These are phyloP conservation scores for Pristionchus arcanus DNA, from an alignment of 2,888 invertebrate species.

Conservation along the genomic window DNA sequence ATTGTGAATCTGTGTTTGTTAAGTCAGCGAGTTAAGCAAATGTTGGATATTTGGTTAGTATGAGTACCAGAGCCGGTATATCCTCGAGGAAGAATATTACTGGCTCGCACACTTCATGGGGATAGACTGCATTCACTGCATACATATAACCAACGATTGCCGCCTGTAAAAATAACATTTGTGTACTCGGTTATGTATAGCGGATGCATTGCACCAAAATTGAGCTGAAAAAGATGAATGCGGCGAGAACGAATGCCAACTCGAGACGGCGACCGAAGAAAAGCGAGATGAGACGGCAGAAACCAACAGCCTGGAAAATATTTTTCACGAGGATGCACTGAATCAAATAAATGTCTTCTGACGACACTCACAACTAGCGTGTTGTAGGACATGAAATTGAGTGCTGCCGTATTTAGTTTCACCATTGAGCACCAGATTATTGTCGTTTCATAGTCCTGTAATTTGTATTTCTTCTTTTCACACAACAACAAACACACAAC, in stretches of 20 bases:
- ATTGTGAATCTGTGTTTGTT: neutral
- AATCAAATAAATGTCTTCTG: too few species aligned
- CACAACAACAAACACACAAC: too few species aligned
- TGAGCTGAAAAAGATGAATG: neutral
- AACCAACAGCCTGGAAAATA: neutral
- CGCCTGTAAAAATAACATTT: neutral
- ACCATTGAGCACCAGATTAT: conserved; percentile 33
- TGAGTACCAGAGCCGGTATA: neutral
- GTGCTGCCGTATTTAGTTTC: neutral
- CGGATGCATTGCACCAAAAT: neutral
- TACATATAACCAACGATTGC: neutral
- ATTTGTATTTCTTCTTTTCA: neutral
- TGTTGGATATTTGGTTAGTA: neutral
- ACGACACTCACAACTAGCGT: neutral
- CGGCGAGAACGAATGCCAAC: neutral
- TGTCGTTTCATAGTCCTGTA: conserved; percentile 14
- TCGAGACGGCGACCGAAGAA: neutral
- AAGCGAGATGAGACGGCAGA: neutral
- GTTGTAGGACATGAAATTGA: conserved; percentile 32
- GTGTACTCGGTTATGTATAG: neutral
- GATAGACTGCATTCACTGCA: neutral
- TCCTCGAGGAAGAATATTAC: conserved; percentile 24
- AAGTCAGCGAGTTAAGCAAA: neutral
- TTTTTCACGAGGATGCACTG: neutral
- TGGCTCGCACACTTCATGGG: conserved; percentile 11